These are phyloP conservation scores for Corythucha ciliata DNA, from an alignment of 2,888 invertebrate species.

Conservation along the genomic window DNA sequence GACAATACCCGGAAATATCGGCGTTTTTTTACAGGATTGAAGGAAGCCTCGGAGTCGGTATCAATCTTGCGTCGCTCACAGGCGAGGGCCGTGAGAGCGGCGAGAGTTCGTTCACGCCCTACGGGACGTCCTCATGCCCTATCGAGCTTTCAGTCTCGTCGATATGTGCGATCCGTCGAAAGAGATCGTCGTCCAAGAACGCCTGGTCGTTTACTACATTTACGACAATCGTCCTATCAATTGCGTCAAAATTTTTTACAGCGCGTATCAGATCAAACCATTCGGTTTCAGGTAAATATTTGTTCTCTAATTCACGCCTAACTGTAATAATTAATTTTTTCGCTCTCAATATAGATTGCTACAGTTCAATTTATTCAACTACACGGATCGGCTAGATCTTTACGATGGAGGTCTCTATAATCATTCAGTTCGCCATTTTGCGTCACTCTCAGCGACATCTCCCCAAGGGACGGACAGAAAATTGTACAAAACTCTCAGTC, in stretches of 20 bases:
- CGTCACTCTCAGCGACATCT: slow-evolving; percentile 51
- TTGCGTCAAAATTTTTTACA: slow-evolving; percentile 93
- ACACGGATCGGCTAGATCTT: slow-evolving; percentile 75
- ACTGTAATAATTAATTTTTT: no score
- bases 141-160: slow-evolving; percentile 84
- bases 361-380: slow-evolving; percentile 86
- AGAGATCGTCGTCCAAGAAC: slow-evolving; percentile 77
- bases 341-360: slow-evolving; percentile 66
- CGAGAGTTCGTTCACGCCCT: slow-evolving; percentile 83
- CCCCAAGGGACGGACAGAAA: slow-evolving; percentile 39
- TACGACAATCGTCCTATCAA: slow-evolving; percentile 94
- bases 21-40: slow-evolving; percentile 46
- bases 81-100: slow-evolving; percentile 85
- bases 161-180: slow-evolving; percentile 95
- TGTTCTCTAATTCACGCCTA: no score
- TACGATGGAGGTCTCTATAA: slow-evolving; percentile 92
- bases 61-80: slow-evolving; percentile 80
- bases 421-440: slow-evolving; percentile 55
- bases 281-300: slow-evolving; percentile 63
- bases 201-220: slow-evolving; percentile 88
- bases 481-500: slow-evolving; percentile 63
- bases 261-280: slow-evolving; percentile 72
- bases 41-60: slow-evolving; percentile 78
- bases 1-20: not conserved
- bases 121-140: slow-evolving; percentile 71